Conservation (phyloP, 2,888 invertebrate species). For the Drosophila paramelanica region DNA sequence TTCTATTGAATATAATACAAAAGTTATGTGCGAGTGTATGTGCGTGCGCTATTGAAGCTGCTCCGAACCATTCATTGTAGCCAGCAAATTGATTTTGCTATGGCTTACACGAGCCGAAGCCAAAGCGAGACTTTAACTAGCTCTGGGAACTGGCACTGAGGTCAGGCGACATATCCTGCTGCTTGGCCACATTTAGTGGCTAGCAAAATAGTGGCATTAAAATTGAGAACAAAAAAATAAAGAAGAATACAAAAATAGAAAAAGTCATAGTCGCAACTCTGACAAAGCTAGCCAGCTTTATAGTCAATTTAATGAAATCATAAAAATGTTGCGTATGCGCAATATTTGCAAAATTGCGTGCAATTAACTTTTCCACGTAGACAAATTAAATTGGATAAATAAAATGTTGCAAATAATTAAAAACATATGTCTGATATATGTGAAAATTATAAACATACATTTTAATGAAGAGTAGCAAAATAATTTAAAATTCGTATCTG, state of each 20-base stretch:
- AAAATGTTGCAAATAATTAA: neutral
- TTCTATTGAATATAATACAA: conserved; percentile 59
- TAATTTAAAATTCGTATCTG: neutral
- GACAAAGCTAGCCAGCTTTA: conserved; percentile 6
- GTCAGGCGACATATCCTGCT: conserved; percentile 22
- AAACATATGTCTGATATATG: neutral
- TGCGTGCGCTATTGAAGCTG: conserved; percentile 14
- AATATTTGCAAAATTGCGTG: conserved; percentile 23
- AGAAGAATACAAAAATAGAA: neutral
- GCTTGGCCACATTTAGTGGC: conserved; percentile 26
- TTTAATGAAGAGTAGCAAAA: neutral
- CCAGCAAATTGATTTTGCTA: conserved; percentile 69
- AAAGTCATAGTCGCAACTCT: neutral
- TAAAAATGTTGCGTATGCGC: conserved; percentile 43
- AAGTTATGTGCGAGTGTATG: conserved; percentile 23
- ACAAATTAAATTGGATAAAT: neutral
- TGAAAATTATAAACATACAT: neutral
- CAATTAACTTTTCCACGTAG: conserved; percentile 17
- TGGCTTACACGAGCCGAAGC: conserved; percentile 48
- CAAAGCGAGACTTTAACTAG: conserved; percentile 17
- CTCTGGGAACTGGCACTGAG: conserved; percentile 3
- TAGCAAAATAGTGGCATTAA: conserved; percentile 17
- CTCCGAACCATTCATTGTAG: conserved; percentile 41
- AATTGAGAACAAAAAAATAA: conserved; percentile 3
- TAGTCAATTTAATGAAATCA: conserved; percentile 47